Conservation (phyloP, 2,113 vertebrate species). For the Gopherus evgoodei region DNA sequence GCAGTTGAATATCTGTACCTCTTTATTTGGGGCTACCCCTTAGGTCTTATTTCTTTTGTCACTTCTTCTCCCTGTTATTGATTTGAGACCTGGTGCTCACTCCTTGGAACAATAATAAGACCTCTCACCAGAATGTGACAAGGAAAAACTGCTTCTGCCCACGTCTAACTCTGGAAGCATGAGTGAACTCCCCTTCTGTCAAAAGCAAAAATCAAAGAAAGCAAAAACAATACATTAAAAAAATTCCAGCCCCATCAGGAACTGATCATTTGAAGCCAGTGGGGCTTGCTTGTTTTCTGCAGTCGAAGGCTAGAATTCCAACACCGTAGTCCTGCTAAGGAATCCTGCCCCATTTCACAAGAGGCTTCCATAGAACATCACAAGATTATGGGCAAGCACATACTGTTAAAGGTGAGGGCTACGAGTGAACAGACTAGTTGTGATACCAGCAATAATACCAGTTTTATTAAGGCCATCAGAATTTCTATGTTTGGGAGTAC, state of each 20-base stretch:
- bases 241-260: not conserved
- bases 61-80: not conserved
- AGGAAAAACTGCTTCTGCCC: not conserved
- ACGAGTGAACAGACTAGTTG: not conserved
- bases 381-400: fast-evolving
- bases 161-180: not conserved
- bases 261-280: not conserved
- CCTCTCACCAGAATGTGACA: not conserved
- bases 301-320: not conserved
- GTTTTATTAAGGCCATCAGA: not conserved
- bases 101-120: not conserved
- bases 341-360: not conserved
- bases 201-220: not conserved
- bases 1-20: not conserved
- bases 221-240: not conserved
- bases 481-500: not conserved
- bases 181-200: not conserved
- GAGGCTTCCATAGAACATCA: not conserved
- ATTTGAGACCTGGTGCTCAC: not conserved
- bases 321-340: not conserved
- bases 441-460: not conserved
- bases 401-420: fast-evolving
- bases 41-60: not conserved
- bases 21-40: not conserved
- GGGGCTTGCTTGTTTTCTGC: not conserved